phyloP scores from a whole-genome alignment of 1,140 invertebrate genomes.

The Telenomus remus region DNA sequence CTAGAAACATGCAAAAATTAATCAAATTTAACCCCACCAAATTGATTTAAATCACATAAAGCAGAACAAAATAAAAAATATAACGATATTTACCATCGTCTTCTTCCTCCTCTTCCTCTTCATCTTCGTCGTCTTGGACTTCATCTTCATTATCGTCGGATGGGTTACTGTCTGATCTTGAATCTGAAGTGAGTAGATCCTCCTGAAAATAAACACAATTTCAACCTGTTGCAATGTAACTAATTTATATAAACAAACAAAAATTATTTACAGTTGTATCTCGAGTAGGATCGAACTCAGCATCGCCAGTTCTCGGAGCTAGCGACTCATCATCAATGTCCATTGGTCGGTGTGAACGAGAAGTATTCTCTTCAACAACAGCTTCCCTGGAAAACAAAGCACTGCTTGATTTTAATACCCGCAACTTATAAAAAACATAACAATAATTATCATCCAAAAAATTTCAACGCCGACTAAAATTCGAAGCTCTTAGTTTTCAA shows the following conservation, averaged over 20 bases:
- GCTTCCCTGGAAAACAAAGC: constrained; percentile 73
- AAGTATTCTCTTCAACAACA: constrained; percentile 69
- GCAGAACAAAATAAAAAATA: too few species aligned
- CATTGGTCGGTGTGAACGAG: constrained; percentile 72
- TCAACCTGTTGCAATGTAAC: too few species aligned
- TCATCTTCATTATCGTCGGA: constrained; percentile 77
- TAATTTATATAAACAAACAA: constrained; percentile 29
- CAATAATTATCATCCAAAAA: background rate
- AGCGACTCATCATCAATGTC: constrained; percentile 74
- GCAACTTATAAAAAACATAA: constrained; percentile 17
- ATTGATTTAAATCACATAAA: too few species aligned
- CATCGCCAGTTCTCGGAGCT: constrained; percentile 68
- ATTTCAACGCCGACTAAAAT: background rate
- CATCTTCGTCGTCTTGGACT: constrained; percentile 78
- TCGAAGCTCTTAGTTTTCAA: too few species aligned
- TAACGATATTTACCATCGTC: constrained; percentile 75
- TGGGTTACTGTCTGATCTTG: constrained; percentile 73
- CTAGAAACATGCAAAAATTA: constrained; percentile 13
- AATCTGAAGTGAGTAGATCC: constrained; percentile 78
- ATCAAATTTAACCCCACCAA: too few species aligned
- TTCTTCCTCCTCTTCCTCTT: constrained; percentile 79
- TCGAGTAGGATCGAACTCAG: constrained; percentile 71
- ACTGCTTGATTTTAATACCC: constrained; percentile 74
- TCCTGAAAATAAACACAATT: constrained; percentile 67
- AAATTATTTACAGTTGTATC: constrained; percentile 70